Evolutionary conservation across 2,113 vertebrate species (phyloP).

Genomic region (Passer montanus): DNA sequence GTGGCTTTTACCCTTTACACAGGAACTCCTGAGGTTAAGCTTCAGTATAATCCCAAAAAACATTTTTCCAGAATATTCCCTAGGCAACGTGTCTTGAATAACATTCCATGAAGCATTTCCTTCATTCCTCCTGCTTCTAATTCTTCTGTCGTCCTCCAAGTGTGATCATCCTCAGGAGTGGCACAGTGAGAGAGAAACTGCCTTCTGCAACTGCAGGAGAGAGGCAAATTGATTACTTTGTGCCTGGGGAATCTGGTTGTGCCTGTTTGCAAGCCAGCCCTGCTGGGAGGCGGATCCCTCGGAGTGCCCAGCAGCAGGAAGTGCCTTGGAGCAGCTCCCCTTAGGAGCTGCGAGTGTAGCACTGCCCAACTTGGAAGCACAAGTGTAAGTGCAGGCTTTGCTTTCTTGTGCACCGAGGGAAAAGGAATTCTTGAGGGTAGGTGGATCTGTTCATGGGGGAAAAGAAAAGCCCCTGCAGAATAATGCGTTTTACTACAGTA

Average conservation of each 20-base stretch:
- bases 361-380: neutral
- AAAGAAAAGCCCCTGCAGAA: fast-evolving
- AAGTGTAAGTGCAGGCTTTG: neutral
- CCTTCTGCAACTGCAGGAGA: slow-evolving; percentile 9
- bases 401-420: neutral
- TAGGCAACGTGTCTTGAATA: neutral
- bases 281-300: slow-evolving; percentile 67
- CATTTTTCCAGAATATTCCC: neutral
- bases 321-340: slow-evolving; percentile 40
- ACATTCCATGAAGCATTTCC: slow-evolving; percentile 25
- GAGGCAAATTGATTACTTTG: slow-evolving; percentile 66
- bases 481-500: neutral
- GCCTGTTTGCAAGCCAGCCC: slow-evolving; percentile 77
- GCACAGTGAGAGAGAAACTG: slow-evolving; percentile 35
- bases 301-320: slow-evolving; percentile 66
- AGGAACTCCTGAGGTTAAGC: slow-evolving; percentile 12
- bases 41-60: slow-evolving; percentile 16
- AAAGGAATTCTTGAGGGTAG: neutral
- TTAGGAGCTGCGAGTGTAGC: neutral
- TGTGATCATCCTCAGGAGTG: slow-evolving; percentile 31
- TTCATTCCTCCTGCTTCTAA: slow-evolving; percentile 18
- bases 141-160: neutral
- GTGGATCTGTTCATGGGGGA: fast-evolving
- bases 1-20: neutral
- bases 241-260: slow-evolving; percentile 79